Evolutionary conservation across 2,888 invertebrate genomes (phyloP).

Genomic region (Athalia rosae): DNA sequence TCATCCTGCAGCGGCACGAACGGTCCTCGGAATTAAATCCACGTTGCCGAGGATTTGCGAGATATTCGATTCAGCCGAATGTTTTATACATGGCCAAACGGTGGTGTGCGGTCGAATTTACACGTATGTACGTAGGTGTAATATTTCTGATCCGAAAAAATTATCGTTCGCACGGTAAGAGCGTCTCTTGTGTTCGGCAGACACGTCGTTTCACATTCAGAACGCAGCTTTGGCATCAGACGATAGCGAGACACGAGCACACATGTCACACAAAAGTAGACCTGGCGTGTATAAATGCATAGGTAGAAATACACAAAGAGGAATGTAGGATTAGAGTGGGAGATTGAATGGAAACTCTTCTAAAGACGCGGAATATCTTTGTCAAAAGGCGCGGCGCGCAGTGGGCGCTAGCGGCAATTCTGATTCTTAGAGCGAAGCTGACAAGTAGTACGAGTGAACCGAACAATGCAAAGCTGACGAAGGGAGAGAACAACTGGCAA

Average conservation of each 20-base stretch:
- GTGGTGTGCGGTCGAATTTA: background rate
- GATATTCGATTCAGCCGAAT: no score
- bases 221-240: no score
- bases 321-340: background rate
- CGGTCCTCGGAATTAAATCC: background rate
- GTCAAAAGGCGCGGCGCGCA: slow-evolving; percentile 17
- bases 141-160: background rate
- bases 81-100: background rate
- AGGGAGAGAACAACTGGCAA: background rate
- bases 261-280: no score
- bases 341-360: slow-evolving; percentile 32
- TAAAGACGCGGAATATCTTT: slow-evolving; percentile 20
- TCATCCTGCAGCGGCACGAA: slow-evolving; percentile 5
- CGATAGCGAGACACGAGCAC: no score
- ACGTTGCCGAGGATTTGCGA: no score
- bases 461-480: background rate
- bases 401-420: slow-evolving; percentile 9
- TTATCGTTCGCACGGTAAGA: no score
- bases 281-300: no score
- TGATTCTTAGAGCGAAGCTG: background rate
- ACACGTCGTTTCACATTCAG: no score
- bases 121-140: background rate
- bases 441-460: slow-evolving; percentile 11
- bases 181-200: no score
- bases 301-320: background rate